A percentile compares a stretch with the other conserved stretches of the same genome.
Evolutionary conservation across 2,113 vertebrate species (phyloP).

Genomic region (Nannobrachium achirus): DNA sequence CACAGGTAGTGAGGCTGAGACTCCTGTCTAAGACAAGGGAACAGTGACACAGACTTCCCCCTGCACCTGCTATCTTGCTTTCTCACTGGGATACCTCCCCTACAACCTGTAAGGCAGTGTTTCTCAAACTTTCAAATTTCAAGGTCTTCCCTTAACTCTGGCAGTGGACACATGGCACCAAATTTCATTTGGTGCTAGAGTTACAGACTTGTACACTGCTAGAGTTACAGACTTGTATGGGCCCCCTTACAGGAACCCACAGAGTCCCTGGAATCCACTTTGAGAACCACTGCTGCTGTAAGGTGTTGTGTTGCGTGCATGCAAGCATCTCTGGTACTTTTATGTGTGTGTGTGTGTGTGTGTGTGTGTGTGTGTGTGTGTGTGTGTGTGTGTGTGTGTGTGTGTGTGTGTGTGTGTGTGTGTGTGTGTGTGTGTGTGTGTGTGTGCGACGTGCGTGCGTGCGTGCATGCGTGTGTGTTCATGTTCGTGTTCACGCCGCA

Average conservation of each 20-base stretch:
- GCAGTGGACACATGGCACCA: no score
- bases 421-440: constrained; percentile 1
- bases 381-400: neutral
- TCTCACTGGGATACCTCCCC: neutral
- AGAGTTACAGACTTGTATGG: no score
- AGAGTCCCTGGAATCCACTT: no score
- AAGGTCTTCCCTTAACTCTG: no score
- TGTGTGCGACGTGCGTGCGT: neutral
- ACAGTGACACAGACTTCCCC: constrained; percentile 34
- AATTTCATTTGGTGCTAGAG: no score
- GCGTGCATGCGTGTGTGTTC: constrained; percentile 11
- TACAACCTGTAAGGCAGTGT: constrained; percentile 15
- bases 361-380: neutral
- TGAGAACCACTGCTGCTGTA: no score
- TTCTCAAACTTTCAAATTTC: no score
- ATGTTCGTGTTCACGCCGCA: neutral
- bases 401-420: neutral
- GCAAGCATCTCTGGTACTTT: neutral
- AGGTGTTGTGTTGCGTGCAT: neutral
- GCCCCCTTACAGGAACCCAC: no score
- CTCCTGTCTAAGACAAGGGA: constrained; percentile 41
- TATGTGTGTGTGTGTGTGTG: constrained; percentile 22
- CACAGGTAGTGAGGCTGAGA: constrained; percentile 54
- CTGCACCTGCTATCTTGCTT: constrained; percentile 19
- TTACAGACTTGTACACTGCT: no score